Evolutionary conservation across 2,797 vertebrate genomes (phyloP).

Genomic region (Melanotaenia boesemani): DNA sequence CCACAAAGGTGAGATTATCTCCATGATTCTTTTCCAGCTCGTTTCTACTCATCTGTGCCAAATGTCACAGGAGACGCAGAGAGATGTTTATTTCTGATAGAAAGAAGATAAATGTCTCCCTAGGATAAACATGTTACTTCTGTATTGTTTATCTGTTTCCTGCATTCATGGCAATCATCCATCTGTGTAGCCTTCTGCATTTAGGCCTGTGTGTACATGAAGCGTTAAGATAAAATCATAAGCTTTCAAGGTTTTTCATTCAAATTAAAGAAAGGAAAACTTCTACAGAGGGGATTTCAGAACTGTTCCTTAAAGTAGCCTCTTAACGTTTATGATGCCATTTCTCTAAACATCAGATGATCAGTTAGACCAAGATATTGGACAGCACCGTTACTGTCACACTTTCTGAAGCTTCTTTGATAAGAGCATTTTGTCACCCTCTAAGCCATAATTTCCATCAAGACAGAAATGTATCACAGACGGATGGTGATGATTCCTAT

Average conservation of each 20-base stretch:
- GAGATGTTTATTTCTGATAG: constrained; percentile 29
- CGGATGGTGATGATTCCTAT: constrained; percentile 42
- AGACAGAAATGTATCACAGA: constrained; percentile 43
- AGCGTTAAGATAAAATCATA: neutral
- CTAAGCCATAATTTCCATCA: constrained; percentile 27
- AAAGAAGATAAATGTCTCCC: constrained; percentile 21
- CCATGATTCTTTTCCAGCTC: constrained; percentile 44
- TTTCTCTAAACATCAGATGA: constrained; percentile 8
- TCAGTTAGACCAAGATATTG: constrained; percentile 20
- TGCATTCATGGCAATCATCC: constrained; percentile 1
- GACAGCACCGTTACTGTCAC: constrained; percentile 8
- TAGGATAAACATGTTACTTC: constrained; percentile 22
- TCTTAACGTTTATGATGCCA: neutral
- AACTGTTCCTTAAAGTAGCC: constrained; percentile 17
- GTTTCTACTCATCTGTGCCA: constrained; percentile 51
- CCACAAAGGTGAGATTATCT: constrained; percentile 46
- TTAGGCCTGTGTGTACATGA: neutral
- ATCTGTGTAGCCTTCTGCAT: neutral
- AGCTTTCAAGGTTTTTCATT: neutral
- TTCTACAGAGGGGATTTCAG: neutral
- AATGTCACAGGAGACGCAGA: constrained; percentile 37
- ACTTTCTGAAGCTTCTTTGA: constrained; percentile 38
- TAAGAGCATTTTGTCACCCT: constrained; percentile 34
- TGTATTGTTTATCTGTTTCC: constrained; percentile 15
- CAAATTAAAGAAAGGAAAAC: constrained; percentile 4